phyloP scores from a whole-genome alignment of 1,140 invertebrate genomes.

The Antheraea mylitta region DNA sequence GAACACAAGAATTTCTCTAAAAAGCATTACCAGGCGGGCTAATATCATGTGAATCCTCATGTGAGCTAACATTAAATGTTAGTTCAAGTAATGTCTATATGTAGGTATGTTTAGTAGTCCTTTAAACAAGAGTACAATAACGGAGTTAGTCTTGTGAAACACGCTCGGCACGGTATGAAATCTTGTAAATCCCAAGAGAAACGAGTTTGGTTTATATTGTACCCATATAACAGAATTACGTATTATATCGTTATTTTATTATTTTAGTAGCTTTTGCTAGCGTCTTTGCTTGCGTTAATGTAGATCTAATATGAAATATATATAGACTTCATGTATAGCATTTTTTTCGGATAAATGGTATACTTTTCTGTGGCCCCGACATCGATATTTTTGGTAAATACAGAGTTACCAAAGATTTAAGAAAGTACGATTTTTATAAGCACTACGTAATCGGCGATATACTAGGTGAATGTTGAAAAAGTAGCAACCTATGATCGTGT shows the following conservation, averaged over 20 bases:
- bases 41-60: neutral
- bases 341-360: too few species aligned
- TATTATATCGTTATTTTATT: neutral
- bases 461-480: too few species aligned
- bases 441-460: too few species aligned
- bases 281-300: too few species aligned
- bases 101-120: neutral
- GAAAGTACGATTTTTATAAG: too few species aligned
- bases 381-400: too few species aligned
- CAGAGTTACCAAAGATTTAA: too few species aligned
- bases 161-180: neutral
- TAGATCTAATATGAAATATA: too few species aligned
- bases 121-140: constrained; percentile 2
- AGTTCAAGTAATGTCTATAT: constrained; percentile 1
- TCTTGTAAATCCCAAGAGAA: neutral
- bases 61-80: neutral
- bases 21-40: neutral
- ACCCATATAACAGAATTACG: neutral
- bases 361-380: too few species aligned
- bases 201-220: neutral
- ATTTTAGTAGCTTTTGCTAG: too few species aligned
- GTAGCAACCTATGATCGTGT: too few species aligned
- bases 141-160: constrained; percentile 1
- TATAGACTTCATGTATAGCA: too few species aligned
- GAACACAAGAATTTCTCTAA: neutral